Conservation (phyloP, 92 coral and sea anemone genomes). For the Porites divaricata region DNA sequence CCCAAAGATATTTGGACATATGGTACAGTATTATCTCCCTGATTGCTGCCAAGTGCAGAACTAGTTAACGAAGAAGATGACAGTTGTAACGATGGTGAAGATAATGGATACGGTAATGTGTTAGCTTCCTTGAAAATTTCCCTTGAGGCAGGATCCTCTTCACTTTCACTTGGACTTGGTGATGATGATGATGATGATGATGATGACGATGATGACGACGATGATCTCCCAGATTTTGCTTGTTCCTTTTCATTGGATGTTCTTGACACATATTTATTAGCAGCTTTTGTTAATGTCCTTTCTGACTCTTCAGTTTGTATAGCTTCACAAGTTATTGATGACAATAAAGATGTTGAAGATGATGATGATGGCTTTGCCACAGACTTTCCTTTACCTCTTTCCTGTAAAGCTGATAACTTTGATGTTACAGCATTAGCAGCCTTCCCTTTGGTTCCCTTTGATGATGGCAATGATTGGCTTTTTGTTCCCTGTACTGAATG, state of each 20-base stretch:
- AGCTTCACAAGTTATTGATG: neutral
- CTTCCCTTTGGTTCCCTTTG: neutral
- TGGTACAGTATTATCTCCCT: neutral
- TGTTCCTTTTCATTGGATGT: slow-evolving; percentile 16
- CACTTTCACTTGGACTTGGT: neutral
- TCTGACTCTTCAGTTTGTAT: neutral
- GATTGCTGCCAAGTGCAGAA: neutral
- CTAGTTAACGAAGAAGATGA: neutral
- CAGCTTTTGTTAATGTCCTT: neutral
- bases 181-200: slow-evolving; percentile 7
- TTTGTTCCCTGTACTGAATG: neutral
- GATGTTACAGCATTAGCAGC: neutral
- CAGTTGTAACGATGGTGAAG: neutral
- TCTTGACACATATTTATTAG: neutral
- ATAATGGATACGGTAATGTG: neutral
- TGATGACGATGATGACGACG: neutral
- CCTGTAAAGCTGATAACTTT: neutral
- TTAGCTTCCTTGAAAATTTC: neutral
- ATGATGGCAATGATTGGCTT: neutral
- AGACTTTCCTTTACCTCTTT: too few relatives aligned
- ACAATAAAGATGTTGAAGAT: neutral
- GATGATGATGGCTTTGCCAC: neutral
- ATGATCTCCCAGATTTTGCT: neutral
- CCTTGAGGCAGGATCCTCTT: neutral
- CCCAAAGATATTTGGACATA: neutral